These are phyloP conservation scores for Lethenteron camtschaticum DNA, from an alignment of 2,113 vertebrate species.

Conservation along the genomic window DNA sequence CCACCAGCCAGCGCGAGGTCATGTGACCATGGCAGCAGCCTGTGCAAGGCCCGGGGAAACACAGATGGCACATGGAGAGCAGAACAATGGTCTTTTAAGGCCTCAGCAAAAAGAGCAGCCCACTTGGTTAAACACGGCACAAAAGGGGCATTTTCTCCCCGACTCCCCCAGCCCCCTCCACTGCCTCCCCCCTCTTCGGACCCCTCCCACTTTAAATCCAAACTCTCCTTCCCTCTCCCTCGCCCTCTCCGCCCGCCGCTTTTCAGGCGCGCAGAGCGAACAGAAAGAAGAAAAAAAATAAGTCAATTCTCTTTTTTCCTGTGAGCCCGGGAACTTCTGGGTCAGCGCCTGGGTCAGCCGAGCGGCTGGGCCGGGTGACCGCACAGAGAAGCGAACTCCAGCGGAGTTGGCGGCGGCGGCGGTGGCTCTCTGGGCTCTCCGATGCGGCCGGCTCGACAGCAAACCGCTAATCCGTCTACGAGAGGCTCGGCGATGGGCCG, in stretches of 20 bases:
- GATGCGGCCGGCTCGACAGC: too few relatives aligned
- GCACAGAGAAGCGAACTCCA: too few relatives aligned
- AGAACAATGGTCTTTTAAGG: slow-evolving; percentile 4
- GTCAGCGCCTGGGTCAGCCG: not conserved
- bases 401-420: too few relatives aligned
- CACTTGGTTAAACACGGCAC: slow-evolving; percentile 6
- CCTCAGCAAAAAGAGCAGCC: slow-evolving; percentile 5
- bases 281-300: too few relatives aligned
- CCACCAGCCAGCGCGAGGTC: not conserved
- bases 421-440: too few relatives aligned
- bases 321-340: slow-evolving; percentile 4
- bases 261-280: too few relatives aligned
- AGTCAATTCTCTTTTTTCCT: not conserved
- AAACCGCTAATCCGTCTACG: too few relatives aligned
- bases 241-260: too few relatives aligned
- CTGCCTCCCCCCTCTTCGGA: not conserved
- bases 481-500: too few relatives aligned
- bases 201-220: slow-evolving; percentile 2
- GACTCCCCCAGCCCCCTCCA: not conserved
- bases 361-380: too few relatives aligned
- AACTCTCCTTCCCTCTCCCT: not conserved
- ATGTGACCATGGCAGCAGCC: slow-evolving; percentile 4
- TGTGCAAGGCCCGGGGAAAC: slow-evolving; percentile 1
- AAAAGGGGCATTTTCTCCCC: slow-evolving; percentile 5
- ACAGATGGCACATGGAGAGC: slow-evolving; percentile 3